Base-by-base conservation (phyloP, 2,113 vertebrate species). In the Oncorhynchus kisutch region DNA sequence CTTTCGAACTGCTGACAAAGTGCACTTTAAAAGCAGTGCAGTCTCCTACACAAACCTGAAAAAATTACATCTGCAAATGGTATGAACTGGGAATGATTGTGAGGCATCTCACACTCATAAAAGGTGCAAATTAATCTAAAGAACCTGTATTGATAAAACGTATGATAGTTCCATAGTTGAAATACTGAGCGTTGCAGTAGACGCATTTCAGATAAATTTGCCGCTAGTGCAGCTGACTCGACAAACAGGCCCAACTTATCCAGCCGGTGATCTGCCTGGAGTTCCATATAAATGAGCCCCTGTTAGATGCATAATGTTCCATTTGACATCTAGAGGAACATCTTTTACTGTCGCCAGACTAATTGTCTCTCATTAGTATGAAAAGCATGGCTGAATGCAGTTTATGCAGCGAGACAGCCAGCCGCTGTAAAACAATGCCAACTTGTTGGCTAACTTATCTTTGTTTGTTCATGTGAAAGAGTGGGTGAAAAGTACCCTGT, bases 351-450 rank as follows among this genome's bases (percentile, higher is more conserved):
- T 80, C 82, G 82, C 77, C 67, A 68, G 76, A 85, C 83, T 87
- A 88, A 89, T 89, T 91, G 85, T 85, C 67, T 82, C 83, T 87
- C 86, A 89, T 88, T 90, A 88, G 84, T 80, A 88, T 88, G 85
- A 87, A 81, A 81, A 83, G 77, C 83, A 74, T 88, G 86, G 81
- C 84, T 84, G 74, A 75, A 74, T 82, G 82, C 57, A 13, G 76
- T 82, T 88, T 73, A 71, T 68, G 71, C 78, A 75, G 81, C 59
- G 24, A 75, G 75, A 65, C 79, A 64, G 82, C 1, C 65, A 76
- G 74, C 70, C 67, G 1, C 67, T 74, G 22, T 62, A 71, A 77
- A 80, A 82, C 82, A 75, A 84, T 45, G 69, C 73, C 9, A 45
- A 67, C 60, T 70, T 75, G 76, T 22, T 1, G 25, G 49, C 70